Evolutionary conservation across 2,888 invertebrate genomes (phyloP), one percentile per base, ranked within the genome.

Genomic region (Spicauda simplicius): DNA sequence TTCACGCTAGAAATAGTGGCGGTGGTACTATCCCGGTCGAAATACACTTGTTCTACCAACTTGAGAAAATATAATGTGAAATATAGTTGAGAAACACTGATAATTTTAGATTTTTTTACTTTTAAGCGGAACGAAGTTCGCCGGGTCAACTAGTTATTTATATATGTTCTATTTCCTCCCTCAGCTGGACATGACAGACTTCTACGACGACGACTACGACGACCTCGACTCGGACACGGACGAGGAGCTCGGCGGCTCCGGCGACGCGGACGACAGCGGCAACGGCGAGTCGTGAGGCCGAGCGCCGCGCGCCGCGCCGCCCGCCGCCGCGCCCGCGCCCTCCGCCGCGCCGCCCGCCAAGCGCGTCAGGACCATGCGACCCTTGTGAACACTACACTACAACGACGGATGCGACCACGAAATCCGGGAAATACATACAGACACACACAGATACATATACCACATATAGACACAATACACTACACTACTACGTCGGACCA

Each of bases 161-260:
- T n/a, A n/a, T n/a, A n/a, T n/a, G n/a, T n/a, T n/a, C n/a, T n/a
- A n/a, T n/a, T 33, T 6, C 10, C 3, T 45, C 50, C 64, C 82
- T 81, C 10, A 95, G 88, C 91, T 97, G 76, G 99, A 99, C 87
- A 97, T 98, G 96, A 97, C 98, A 75, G 99, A 99, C 88, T 98
- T 98, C 91, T 98, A 98, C 93, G 98, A 98, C 82, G 98, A 98
- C 85, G 98, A 98, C 84, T 98, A 98, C 85, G 98, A 98, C 83
- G 98, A 98, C 84, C 94, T 97, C 73, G 96, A 96, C 78, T 95
- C 95, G 2, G 96, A 96, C 80, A 95, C 90, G 0, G 91, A 92
- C 71, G 90, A 95, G 81, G 95, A 95, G 79, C 94, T 95, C 75
- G 96, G 95, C 65, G 96, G 95, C 64, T 96, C 95, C 63, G 96